Evolutionary conservation across 2,797 vertebrate species (phyloP), one percentile per base, ranked within the genome.

Genomic region (Danio kyathit): DNA sequence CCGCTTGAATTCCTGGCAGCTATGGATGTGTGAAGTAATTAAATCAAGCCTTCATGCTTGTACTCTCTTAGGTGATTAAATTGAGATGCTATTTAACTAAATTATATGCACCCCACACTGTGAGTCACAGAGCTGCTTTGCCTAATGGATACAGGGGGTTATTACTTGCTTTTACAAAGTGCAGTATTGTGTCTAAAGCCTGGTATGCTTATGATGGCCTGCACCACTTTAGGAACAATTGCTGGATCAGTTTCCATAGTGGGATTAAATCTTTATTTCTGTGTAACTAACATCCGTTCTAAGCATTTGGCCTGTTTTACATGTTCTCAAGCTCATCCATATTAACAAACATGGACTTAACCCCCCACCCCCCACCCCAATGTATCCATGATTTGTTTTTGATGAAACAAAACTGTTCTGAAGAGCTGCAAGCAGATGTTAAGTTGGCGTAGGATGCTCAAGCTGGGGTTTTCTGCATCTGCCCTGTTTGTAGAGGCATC

Each of bases 11-110:
- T 46, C 43, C 40, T 79, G 41, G 61, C 67, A 52, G 52, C 57
- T 57, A 38, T 14, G 17, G 16, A 74, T 56, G 74, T 67, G 48
- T 72, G 61, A 71, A 71, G 16, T 81, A 61, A 51, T 84, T 83
- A 67, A 82, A 81, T 67, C 49, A 66, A 82, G 38, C 40, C 44
- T 71, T 21, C 73, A 72, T 69, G 12, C 49, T 71, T 14, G 44
- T 61, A 5, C 52, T 77, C 59, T 70, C 19, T 17, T 72, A 59
- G 65, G 70, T 85, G 40, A 82, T 76, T 84, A 70, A 77, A 69
- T 79, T 77, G 16, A 78, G 48, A 59, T 66, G 17, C 49, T 40
- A 40, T 84, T 74, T 64, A 76, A 75, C 75, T 54, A 43, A 63
- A 75, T 85, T 40, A 79, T 72, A 49, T 59, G 59, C 61, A 46